Base-by-base conservation (phyloP, 2,888 invertebrate species). In the Mythimna pallens region DNA sequence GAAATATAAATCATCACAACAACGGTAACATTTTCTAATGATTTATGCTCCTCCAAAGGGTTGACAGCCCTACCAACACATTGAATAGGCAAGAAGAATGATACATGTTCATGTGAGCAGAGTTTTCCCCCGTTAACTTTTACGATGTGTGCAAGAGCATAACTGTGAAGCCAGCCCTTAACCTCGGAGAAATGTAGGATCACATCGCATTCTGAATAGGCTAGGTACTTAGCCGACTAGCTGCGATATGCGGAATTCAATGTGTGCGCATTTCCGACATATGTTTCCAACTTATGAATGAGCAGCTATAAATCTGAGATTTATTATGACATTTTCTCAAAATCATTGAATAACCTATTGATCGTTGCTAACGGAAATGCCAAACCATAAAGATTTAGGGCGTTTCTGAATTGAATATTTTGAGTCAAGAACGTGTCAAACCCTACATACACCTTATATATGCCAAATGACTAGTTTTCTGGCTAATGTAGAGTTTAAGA, bases 131-230 rank as follows among this genome's bases (percentile, higher is more conserved):
- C 86, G 84, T 84, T 84, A 86, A 76, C 73, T 81, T 78, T 83
- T 78, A 84, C 84, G 84, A 78, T 75, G 73, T 81, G 73, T 61
- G 74, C 78, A 85, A 78, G 72, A 74, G 75, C 68, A 73, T 83
- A 86, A 85, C 84, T 81, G 84, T 85, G 72, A 67, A 81, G 75
- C 59, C 73, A 77, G 84, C 86, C 84, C 84, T 85, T 85, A 83
- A 77, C 86, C 86, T 84, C 81, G 25, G 50, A 81, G 73, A 72
- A 78, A 84, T 81, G 84, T 85, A 76, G 76, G 73, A 86, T 79
- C 70, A 62, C 76, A 78, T 68, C 73, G 80, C 84, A 86, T 83
- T 86, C 74, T 76, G 72, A 78, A 85, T 78, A 83, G 65, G 36
- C 54, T 25, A 54, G 64, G 59, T 72, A 80, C 80, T 75, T 66